phyloP scores from a whole-genome alignment of 2,113 vertebrate genomes.

The Istiophorus platypterus region DNA sequence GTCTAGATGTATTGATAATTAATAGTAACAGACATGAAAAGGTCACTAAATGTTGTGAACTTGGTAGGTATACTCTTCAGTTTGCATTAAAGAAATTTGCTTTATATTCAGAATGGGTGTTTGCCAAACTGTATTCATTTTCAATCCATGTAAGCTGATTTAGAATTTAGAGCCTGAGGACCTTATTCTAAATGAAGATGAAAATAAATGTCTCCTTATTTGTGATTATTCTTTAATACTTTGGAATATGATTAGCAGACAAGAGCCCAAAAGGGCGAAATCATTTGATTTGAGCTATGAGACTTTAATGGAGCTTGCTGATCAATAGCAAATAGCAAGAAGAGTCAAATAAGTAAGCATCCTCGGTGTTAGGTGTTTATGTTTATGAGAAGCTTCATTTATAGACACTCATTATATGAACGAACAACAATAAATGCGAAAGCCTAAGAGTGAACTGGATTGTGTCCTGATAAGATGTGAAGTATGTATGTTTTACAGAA shows the following conservation, averaged over 20 bases:
- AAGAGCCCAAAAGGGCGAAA: neutral
- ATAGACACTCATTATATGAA: neutral
- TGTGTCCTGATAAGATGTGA: neutral
- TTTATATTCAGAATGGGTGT: neutral
- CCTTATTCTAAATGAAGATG: neutral
- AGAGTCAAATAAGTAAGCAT: neutral
- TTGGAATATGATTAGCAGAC: neutral
- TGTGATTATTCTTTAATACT: neutral
- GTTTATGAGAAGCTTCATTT: neutral
- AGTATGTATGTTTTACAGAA: neutral
- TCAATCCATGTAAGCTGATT: neutral
- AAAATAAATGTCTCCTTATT: slow-evolving; percentile 1
- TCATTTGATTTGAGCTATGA: neutral
- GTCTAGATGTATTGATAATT: neutral
- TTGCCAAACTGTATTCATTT: neutral
- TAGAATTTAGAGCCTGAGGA: neutral
- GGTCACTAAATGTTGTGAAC: neutral
- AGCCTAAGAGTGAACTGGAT: neutral
- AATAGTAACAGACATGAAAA: neutral
- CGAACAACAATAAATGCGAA: neutral
- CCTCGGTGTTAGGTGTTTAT: neutral
- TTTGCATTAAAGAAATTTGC: neutral
- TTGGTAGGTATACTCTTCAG: neutral
- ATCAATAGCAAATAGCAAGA: neutral
- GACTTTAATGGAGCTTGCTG: neutral